These are phyloP conservation scores for Endotricha flammealis DNA, from an alignment of 2,888 invertebrate species.

Conservation along the genomic window DNA sequence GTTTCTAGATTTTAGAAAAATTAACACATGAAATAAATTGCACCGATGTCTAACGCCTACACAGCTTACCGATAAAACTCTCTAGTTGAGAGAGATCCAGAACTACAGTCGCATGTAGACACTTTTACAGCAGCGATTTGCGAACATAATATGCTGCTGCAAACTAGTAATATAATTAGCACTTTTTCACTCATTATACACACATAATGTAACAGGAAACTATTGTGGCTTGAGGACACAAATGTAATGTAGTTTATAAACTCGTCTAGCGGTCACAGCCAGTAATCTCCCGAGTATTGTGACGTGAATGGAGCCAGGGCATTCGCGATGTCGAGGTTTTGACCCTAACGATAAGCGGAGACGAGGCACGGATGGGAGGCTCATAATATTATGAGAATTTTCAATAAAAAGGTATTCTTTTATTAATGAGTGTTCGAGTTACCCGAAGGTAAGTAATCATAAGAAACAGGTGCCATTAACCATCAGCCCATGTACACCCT, in stretches of 20 bases:
- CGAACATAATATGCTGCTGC: not conserved
- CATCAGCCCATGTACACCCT: no score
- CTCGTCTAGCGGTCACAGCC: constrained; percentile 12
- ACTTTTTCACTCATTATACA: not conserved
- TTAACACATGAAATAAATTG: no score
- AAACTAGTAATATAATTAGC: not conserved
- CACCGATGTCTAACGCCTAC: no score
- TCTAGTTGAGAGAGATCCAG: not conserved
- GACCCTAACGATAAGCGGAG: constrained; percentile 32
- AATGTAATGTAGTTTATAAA: not conserved
- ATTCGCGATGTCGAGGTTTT: constrained; percentile 27
- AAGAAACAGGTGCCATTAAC: no score
- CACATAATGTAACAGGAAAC: no score
- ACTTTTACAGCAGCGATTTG: constrained; percentile 4
- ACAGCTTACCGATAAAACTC: constrained; percentile 4
- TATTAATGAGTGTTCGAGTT: no score
- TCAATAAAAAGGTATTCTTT: no score
- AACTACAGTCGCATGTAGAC: constrained; percentile 22
- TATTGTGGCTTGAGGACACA: not conserved
- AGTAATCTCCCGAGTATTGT: constrained; percentile 23
- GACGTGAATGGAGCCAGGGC: constrained; percentile 27
- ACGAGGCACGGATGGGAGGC: constrained; percentile 16
- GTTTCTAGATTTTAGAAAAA: no score
- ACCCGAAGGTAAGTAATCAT: no score
- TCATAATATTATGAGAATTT: constrained; percentile 5